Percentiles rank a stretch among this genome's conserved stretches.
phyloP scores from a whole-genome alignment of 1,140 invertebrate species.

The Eumaeus atala region DNA sequence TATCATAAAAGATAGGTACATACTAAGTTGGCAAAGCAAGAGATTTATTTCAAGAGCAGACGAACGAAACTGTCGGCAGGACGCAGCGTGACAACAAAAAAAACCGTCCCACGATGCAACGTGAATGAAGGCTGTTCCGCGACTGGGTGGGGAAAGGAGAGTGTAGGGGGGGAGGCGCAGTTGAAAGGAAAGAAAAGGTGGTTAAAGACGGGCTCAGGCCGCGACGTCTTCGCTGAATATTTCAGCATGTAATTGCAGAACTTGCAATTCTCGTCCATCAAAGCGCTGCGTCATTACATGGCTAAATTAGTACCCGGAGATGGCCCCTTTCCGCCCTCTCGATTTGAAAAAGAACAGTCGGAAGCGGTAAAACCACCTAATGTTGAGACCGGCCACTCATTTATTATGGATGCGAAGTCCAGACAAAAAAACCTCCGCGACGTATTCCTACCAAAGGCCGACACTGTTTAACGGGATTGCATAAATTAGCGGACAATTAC shows the following conservation, averaged over 20 bases:
- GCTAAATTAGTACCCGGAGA: constrained; percentile 38
- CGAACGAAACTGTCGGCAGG: constrained; percentile 25
- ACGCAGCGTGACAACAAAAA: constrained; percentile 23
- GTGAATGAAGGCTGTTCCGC: constrained; percentile 29
- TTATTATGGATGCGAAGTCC: constrained; percentile 47
- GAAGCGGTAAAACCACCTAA: constrained; percentile 36
- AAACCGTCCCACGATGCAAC: constrained; percentile 26
- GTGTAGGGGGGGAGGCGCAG: constrained; percentile 10
- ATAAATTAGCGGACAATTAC: constrained; percentile 35
- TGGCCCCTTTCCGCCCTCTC: constrained; percentile 18
- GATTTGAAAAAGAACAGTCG: constrained; percentile 32
- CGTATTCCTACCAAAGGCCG: constrained; percentile 22
- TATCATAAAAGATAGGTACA: too few relatives aligned
- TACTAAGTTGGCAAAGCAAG: too few relatives aligned
- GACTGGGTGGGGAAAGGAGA: constrained; percentile 3
- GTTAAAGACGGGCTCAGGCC: constrained; percentile 27
- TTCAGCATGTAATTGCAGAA: constrained; percentile 54
- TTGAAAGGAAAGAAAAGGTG: constrained; percentile 31
- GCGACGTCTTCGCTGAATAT: constrained; percentile 46
- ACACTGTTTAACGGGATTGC: constrained; percentile 31
- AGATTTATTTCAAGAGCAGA: constrained; percentile 20
- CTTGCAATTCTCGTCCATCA: constrained; percentile 47
- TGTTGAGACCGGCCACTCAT: constrained; percentile 46
- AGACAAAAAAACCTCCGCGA: constrained; percentile 32
- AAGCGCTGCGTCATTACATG: constrained; percentile 46